These are phyloP conservation scores for Drosophila bocqueti DNA, from an alignment of 1,140 invertebrate species.

Conservation along the genomic window DNA sequence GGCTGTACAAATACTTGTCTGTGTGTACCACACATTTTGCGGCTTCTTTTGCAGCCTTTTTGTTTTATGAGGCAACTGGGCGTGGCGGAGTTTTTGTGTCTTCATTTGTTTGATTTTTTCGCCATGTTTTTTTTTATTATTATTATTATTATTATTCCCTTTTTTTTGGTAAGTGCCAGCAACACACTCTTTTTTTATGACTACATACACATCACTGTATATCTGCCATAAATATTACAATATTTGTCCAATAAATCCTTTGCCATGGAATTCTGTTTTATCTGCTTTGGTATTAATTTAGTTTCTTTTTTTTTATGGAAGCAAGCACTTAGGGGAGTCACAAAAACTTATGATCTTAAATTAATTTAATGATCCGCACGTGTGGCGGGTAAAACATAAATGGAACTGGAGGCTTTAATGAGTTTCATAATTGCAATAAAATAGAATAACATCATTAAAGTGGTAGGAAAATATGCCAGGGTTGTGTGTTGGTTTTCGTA, in stretches of 20 bases:
- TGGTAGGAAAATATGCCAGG: not conserved
- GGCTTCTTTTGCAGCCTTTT: slow-evolving; percentile 35
- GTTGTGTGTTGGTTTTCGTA: no score
- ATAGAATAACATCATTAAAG: slow-evolving; percentile 2
- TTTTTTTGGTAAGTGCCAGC: slow-evolving; percentile 30
- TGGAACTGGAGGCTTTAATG: not conserved
- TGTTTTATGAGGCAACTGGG: slow-evolving; percentile 50
- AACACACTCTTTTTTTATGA: slow-evolving; percentile 43
- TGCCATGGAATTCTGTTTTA: slow-evolving; percentile 20
- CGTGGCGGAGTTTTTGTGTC: slow-evolving; percentile 49
- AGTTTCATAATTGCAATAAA: slow-evolving; percentile 2
- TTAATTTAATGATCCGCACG: slow-evolving; percentile 30
- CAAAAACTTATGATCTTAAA: slow-evolving; percentile 33
- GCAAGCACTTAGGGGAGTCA: slow-evolving; percentile 31
- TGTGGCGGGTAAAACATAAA: slow-evolving; percentile 6
- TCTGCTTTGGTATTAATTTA: slow-evolving; percentile 18
- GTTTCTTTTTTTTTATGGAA: slow-evolving; percentile 28
- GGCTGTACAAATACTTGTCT: slow-evolving; percentile 11
- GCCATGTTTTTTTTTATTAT: slow-evolving; percentile 10
- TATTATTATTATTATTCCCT: not conserved
- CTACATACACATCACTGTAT: slow-evolving; percentile 25
- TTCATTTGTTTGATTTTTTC: slow-evolving; percentile 44
- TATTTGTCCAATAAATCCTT: slow-evolving; percentile 52
- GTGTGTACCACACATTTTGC: slow-evolving; percentile 47
- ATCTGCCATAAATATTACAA: slow-evolving; percentile 41